Base-by-base conservation (phyloP, 2,797 vertebrate genomes). In the Argentina silus region DNA sequence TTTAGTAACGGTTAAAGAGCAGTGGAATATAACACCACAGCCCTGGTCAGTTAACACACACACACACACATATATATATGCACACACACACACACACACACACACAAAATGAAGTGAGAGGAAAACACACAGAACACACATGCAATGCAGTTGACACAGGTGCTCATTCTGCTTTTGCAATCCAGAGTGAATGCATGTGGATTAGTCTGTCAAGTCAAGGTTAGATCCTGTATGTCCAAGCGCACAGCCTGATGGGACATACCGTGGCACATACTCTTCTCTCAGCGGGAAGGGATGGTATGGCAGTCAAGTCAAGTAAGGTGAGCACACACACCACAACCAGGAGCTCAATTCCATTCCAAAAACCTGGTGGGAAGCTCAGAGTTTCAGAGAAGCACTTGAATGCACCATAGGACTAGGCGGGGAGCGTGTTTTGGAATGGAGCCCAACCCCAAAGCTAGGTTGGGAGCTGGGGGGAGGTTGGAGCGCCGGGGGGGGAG, bases 401-500 rank as follows among this genome's bases (percentile, higher is more conserved):
- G 27, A 36, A 36, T 36, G 27, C 27, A 36, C 27, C 27, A 59
- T 59, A 19, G 56, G 19, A 59, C 56, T 19, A 59, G 56, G 17
- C 56, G 10, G 8, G 19, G 56, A 19, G 7, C 17, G 7, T 6
- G 53, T 17, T 8, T 59, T 17, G 19, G 27, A 36, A 36, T 36
- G 27, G 27, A 36, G 1, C 4, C 27, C 27, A 36, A 36, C 27
- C 27, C 27, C 27, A 36, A 1, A 4, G 27, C 27, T 36, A 36
- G 27, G 1, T 36, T 36, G 27, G 27, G 27, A 36, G 27, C 27
- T 36, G 65, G 51, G 5, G 36, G 60, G 50, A n/a, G 50, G 14
- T 7, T 6, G 19, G 19, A 65, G 68, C 27, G 62, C 5, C 19
- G 67, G 77, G 81, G 81, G 73, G 79, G 79, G 75, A 85, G 90